Evolutionary conservation across 2,797 vertebrate species (phyloP).

Genomic region (Protosalanx chinensis): DNA sequence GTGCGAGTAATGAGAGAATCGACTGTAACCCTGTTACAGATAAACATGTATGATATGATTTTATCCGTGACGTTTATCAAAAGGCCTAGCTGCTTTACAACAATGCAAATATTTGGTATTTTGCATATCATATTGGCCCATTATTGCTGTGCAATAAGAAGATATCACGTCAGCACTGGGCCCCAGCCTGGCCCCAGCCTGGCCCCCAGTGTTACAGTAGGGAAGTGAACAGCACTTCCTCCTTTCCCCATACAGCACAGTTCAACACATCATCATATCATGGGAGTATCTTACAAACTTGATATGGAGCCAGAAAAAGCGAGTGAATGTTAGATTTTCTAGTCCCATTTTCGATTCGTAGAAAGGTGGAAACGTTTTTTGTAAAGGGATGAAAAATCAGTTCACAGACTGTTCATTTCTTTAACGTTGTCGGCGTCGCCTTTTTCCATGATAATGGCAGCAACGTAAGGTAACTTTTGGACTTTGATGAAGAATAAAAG

Average conservation of each 20-base stretch:
- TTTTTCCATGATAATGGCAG: slow-evolving; percentile 59
- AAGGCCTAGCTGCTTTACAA: not conserved
- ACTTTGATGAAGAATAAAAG: slow-evolving; percentile 42
- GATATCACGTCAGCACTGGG: slow-evolving; percentile 68
- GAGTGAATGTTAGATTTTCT: slow-evolving; percentile 1
- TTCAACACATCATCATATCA: slow-evolving; percentile 16
- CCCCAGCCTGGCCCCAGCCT: slow-evolving; percentile 24
- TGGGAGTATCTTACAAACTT: slow-evolving; percentile 9
- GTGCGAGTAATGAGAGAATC: no score
- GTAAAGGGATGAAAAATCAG: slow-evolving; percentile 16
- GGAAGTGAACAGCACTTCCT: slow-evolving; percentile 78
- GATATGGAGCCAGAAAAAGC: slow-evolving; percentile 37
- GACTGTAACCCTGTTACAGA: not conserved
- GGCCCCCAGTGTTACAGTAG: slow-evolving; percentile 37
- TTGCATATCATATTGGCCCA: slow-evolving; percentile 18
- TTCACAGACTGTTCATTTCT: slow-evolving; percentile 9
- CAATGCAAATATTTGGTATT: not conserved
- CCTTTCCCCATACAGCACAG: slow-evolving; percentile 59
- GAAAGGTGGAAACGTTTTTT: not conserved
- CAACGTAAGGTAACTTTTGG: slow-evolving; percentile 59
- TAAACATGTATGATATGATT: not conserved
- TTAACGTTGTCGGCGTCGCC: slow-evolving; percentile 13
- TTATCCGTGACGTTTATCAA: not conserved
- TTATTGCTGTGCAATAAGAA: slow-evolving; percentile 34
- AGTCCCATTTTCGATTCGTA: not conserved